Base-by-base conservation (phyloP, 2,888 invertebrate genomes). In the Eueremaeus valkanovi region DNA sequence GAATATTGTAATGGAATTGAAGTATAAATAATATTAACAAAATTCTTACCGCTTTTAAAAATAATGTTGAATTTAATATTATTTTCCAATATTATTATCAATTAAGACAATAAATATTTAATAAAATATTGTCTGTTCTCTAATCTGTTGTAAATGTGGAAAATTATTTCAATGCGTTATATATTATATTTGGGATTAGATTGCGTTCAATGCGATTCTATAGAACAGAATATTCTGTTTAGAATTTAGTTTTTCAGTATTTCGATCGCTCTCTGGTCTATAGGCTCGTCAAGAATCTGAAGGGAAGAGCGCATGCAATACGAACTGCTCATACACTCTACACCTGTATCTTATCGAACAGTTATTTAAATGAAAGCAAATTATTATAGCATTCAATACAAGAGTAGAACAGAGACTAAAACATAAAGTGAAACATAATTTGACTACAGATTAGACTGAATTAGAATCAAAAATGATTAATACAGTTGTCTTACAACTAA, bases 131-230 rank as follows among this genome's bases (percentile, higher is more conserved):
- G 5, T 8, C 11, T 36, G 5, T 36, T 36, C 36, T 8, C 5
- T 8, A 36, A 36, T 8, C 11, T 8, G n/a, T n/a, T n/a, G n/a
- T 49, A 27, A 55, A 55, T 24, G 24, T 24, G 27, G 27, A 55
- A 55, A 49, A 55, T 24, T 55, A 24, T 21, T 55, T 55, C 24
- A 55, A 21, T 24, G n/a, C n/a, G n/a, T n/a, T n/a, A 55, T 21
- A 55, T 24, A 21, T 13, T 3, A 55, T 21, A 27, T 36, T 36
- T 36, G 36, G 6, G 55, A 24, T n/a, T 13, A 55, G 27, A 21
- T n/a, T 49, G 49, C 49, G 49, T 49, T 49, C n/a, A 49, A 55
- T 55, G 55, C 24, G 55, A 55, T 55, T 55, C 55, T 55, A 13
- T 8, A 24, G 21, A 3, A 27, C 55, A 55, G 55, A 55, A 55